A percentile compares a stretch with the other conserved stretches of the same genome.
Evolutionary conservation across 2,888 invertebrate genomes (phyloP).

Genomic region (Gnatocerus cornutus): DNA sequence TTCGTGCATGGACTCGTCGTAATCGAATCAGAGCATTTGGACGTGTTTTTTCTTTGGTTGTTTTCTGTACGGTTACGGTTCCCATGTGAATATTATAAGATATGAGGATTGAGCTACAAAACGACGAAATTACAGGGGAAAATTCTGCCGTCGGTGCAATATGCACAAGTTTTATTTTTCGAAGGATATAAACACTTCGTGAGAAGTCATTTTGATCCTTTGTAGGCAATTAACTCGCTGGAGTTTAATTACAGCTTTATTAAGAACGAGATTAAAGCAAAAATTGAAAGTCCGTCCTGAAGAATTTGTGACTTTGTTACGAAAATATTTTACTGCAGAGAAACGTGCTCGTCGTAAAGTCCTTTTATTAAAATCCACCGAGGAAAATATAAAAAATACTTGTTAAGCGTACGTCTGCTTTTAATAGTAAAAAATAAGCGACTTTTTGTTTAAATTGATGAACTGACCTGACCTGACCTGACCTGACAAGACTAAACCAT

Average conservation of each 20-base stretch:
- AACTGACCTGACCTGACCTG: no score
- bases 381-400: no score
- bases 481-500: no score
- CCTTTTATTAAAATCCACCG: not conserved
- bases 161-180: not conserved
- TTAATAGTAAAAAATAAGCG: no score
- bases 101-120: not conserved
- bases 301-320: conserved; percentile 2
- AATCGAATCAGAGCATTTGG: conserved; percentile 29
- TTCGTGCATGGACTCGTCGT: conserved; percentile 4
- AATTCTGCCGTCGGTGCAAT: no score
- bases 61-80: not conserved
- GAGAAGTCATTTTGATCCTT: not conserved
- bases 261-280: not conserved
- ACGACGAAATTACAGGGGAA: not conserved
- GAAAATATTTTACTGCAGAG: not conserved
- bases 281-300: not conserved
- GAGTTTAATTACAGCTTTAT: conserved; percentile 4
- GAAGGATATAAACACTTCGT: conserved; percentile 2
- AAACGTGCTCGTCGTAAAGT: not conserved
- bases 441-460: no score
- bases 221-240: not conserved
- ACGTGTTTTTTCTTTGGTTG: conserved; percentile 1
- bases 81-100: conserved; percentile 4
- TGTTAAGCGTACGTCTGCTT: no score